Evolutionary conservation across 2,113 vertebrate species (phyloP).

Genomic region (Gallinago paraguaiae): DNA sequence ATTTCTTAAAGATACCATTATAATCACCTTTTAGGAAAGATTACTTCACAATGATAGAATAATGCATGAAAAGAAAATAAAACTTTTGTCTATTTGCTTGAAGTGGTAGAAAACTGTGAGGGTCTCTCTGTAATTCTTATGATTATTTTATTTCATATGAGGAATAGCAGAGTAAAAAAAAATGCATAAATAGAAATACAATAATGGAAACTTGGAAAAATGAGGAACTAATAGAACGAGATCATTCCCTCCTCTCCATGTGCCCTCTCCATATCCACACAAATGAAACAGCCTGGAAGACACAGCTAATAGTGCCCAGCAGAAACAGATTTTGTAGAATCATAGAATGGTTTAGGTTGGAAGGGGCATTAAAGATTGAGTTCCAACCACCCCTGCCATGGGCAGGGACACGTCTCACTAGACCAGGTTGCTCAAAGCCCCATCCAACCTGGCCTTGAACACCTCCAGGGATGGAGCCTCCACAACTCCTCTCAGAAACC

Average conservation of each 20-base stretch:
- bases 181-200: background rate
- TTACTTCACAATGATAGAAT: background rate
- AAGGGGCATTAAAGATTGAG: background rate
- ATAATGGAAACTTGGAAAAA: background rate
- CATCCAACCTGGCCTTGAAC: too few species aligned
- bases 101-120: background rate
- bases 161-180: background rate
- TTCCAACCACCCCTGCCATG: background rate
- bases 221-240: background rate
- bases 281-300: background rate
- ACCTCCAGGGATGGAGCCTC: too few species aligned
- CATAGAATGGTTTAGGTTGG: background rate
- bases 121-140: background rate
- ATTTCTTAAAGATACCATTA: constrained; percentile 26
- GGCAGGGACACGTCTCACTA: background rate
- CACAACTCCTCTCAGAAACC: too few species aligned
- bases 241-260: background rate
- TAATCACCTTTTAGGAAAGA: constrained; percentile 4
- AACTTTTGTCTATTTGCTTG: background rate
- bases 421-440: too few species aligned
- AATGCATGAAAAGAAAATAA: background rate
- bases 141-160: background rate
- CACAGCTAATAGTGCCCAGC: background rate
- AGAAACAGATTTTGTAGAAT: background rate
- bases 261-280: background rate